phyloP scores from a whole-genome alignment of 2,113 vertebrate genomes.

The Xiphias gladius region DNA sequence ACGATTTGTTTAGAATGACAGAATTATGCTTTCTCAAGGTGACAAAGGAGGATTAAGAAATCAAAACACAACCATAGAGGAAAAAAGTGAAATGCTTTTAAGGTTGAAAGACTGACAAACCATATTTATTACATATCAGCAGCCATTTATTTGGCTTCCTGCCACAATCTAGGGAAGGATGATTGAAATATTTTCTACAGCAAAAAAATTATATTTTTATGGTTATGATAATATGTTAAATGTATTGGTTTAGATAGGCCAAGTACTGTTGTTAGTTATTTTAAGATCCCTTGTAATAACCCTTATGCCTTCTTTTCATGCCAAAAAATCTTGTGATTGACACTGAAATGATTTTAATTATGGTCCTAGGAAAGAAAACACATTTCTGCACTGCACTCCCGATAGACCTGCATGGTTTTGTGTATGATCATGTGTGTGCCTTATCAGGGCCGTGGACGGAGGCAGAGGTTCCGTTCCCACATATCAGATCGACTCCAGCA shows the following conservation, averaged over 20 bases:
- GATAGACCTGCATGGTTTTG: neutral
- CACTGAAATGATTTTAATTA: neutral
- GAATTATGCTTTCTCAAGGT: neutral
- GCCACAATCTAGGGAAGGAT: neutral
- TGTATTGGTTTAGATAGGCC: neutral
- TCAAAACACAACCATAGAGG: neutral
- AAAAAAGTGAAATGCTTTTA: neutral
- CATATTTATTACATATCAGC: neutral
- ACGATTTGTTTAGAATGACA: neutral
- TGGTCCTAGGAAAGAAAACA: neutral
- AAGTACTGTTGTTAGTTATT: neutral
- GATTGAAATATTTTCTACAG: neutral
- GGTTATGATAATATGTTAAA: neutral
- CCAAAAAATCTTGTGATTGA: neutral
- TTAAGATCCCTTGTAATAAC: neutral
- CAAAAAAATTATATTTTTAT: neutral
- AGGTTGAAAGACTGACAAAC: neutral
- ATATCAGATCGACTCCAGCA: slow-evolving; percentile 25
- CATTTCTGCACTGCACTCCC: neutral
- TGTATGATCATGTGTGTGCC: neutral
- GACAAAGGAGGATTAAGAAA: neutral
- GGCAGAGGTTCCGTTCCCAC: slow-evolving; percentile 25
- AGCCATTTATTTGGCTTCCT: neutral
- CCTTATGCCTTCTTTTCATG: neutral
- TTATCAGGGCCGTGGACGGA: slow-evolving; percentile 35